Base-by-base conservation (phyloP, 2,113 vertebrate species). In the Melanostigma gelatinosum region DNA sequence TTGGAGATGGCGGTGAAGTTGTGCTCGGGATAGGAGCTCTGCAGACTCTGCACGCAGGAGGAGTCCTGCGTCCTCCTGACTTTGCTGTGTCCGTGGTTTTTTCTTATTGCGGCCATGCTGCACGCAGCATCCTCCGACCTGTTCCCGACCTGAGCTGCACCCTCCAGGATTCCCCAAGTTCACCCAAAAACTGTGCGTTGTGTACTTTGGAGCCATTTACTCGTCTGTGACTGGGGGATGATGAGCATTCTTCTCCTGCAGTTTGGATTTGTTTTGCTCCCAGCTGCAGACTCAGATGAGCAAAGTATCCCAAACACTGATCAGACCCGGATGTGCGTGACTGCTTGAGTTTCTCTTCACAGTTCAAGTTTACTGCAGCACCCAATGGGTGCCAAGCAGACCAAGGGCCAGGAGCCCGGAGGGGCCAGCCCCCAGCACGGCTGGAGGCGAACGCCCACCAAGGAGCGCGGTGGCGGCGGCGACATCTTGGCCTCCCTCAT, bases 371-470 rank as follows among this genome's bases (percentile, higher is more conserved):
- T 34, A 34, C 32, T 34, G 4, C 72, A 60, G 44, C 87, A 58
- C 71, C 61, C 69, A 18, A 99, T 98, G 98, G 98, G 98, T 75
- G 96, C 96, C 77, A 97, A 97, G 90, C 97, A 97, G 92, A 96
- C 95, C 89, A 99, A 98, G 92, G 95, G 95, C 79, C 96, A 93
- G 72, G 93, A 95, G 75, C 69, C 94, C 4, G 93, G 85, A 16
- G 92, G 94, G 4, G 85, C 94, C 74, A 96, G 96, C 80, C 95
- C 96, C 42, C 96, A 92, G 72, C 95, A 94, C 63, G 78, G 91
- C 82, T 97, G 96, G 94, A 97, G 88, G 88, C 90, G 95, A 54
- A 94, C 86, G 0, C 90, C 96, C 24, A 93, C 93, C 57, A 95
- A 94, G 87, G 95, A 96, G 80, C 92, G 96, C 0, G 92, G 96